Base-by-base conservation (phyloP, 2,797 vertebrate species). In the Channallabes apus region DNA sequence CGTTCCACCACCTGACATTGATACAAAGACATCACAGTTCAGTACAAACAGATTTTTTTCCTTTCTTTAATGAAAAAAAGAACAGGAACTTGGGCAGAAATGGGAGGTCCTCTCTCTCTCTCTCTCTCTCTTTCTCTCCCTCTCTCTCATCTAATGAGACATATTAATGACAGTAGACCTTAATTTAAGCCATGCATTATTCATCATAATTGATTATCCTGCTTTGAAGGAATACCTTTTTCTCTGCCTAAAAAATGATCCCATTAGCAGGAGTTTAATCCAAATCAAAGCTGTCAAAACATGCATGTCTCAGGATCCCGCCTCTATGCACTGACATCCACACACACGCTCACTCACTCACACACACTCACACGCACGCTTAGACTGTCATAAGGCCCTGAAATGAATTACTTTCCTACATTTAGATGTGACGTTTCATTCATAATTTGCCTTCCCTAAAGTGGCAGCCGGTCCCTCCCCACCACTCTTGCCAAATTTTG, bases 151-250 rank as follows among this genome's bases (percentile, higher is more conserved):
- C 96, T 96, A 98, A 98, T 98, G 97, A 97, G 95, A 96, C 95
- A 96, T 97, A 98, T 98, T 98, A 99, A 98, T 97, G 96, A 96
- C 96, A 97, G 97, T 95, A 97, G 96, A 96, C 95, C 95, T 94
- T 95, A 94, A 95, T 97, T 97, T 95, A 95, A 95, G 96, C 94
- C 95, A 96, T 98, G 96, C 95, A 98, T 99, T 98, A 99, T 98
- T 98, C 96, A 99, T 97, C 97, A 97, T 99, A 98, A 99, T 96
- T 97, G 97, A 98, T 97, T 97, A 93, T 90, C 92, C 92, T 95
- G 93, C 94, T 96, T 96, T 95, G 95, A 96, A 96, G 94, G 94
- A 96, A 94, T 96, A 96, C 95, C 96, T 97, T 97, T 97, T 97
- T 78, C 24, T 38, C 12, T 1, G 94, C 93, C 94, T 96, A 96